Evolutionary conservation across 2,797 vertebrate genomes (phyloP).

Genomic region (Coranthus polyacanthus): DNA sequence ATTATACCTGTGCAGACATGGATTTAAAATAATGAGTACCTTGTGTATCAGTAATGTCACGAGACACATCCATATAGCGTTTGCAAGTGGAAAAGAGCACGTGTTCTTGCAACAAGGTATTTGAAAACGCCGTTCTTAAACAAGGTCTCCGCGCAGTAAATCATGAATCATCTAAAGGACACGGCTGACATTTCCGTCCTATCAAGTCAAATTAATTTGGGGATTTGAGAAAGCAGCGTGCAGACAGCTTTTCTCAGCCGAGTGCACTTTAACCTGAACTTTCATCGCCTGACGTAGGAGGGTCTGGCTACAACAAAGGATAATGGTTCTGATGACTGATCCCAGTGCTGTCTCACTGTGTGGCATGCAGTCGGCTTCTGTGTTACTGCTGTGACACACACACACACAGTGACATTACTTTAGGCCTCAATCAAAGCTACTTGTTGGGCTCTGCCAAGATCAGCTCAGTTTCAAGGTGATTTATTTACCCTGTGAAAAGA

Average conservation of each 20-base stretch:
- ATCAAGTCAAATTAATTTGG: slow-evolving; percentile 75
- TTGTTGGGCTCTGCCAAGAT: slow-evolving; percentile 69
- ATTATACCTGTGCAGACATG: no score
- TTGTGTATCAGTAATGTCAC: no score
- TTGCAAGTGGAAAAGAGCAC: slow-evolving; percentile 2
- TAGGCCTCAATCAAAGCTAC: slow-evolving; percentile 75
- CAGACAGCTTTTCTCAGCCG: slow-evolving; percentile 70
- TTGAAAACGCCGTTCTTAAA: slow-evolving; percentile 35
- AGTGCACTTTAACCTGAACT: slow-evolving; percentile 88
- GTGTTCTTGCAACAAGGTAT: slow-evolving; percentile 12
- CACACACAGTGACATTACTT: slow-evolving; percentile 55
- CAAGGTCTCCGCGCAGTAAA: slow-evolving; percentile 53
- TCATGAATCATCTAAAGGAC: slow-evolving; percentile 63
- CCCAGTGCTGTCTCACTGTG: slow-evolving; percentile 76
- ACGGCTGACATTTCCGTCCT: slow-evolving; percentile 65
- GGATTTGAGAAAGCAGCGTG: slow-evolving; percentile 79
- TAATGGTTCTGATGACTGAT: slow-evolving; percentile 89
- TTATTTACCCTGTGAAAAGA: slow-evolving; percentile 57
- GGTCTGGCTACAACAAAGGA: slow-evolving; percentile 86
- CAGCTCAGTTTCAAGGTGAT: slow-evolving; percentile 69
- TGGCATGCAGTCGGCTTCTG: slow-evolving; percentile 79
- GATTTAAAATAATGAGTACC: no score
- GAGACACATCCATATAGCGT: no score
- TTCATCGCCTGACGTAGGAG: slow-evolving; percentile 88
- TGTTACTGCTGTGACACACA: slow-evolving; percentile 50